Evolutionary conservation across 2,113 vertebrate genomes (phyloP), one percentile per base, ranked within the genome.

Genomic region (Phalacrocorax carbo): DNA sequence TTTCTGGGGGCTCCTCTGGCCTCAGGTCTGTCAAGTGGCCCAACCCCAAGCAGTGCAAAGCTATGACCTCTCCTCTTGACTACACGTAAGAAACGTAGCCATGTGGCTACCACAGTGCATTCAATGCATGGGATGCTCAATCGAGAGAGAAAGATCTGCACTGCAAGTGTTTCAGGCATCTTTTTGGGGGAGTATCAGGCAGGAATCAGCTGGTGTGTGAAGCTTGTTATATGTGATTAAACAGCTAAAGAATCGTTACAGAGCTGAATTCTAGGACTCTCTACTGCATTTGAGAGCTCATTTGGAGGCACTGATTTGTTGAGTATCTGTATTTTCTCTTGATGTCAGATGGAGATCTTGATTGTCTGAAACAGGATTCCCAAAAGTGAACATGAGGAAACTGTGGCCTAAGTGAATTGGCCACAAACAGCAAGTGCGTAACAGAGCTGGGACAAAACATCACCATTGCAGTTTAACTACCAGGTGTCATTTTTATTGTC

Each of bases 41-140:
- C 44, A 54, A 5, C 2, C 15, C 10, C 40, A 83, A 58, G 14
- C 46, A 58, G 5, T 15, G 36, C 16, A 80, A 69, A 86, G 14
- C 22, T 30, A 13, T 23, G 58, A 48, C 3, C 42, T 58, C 23
- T 83, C 4, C 27, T 54, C 42, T 79, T 82, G 62, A 27, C 58
- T 52, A 18, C 21, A 11, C 6, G 0, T 69, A 14, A 52, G 21
- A 72, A 76, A 38, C 0, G 0, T 17, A 70, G 32, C 36, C 44
- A 34, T 6, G 32, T 49, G 51, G 30, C 51, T 81, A 10, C 68
- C 21, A 5, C 5, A 17, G 52, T 32, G 44, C 32, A 15, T 58
- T 86, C 46, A 38, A 26, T 46, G 19, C 57, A 4, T 26, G 22
- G 69, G 27, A 20, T 75, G 25, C 18, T 94, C 81, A 27, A 60